A percentile compares a stretch with the other conserved stretches of the same genome.
Conservation (phyloP, 2,888 invertebrate genomes). For the Branchellion lobata region DNA sequence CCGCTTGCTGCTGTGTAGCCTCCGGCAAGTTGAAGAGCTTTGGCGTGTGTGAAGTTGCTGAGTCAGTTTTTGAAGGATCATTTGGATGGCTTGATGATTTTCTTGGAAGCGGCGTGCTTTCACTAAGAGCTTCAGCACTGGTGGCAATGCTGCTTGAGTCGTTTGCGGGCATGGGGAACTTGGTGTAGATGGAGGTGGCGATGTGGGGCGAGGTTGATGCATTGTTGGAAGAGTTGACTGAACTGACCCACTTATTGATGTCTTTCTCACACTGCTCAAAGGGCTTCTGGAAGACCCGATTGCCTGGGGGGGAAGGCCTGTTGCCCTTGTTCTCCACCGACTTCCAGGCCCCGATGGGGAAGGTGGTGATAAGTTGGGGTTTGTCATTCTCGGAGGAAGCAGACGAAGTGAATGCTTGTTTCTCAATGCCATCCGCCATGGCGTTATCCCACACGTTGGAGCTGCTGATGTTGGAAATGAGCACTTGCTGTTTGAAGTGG, state of each 20-base stretch:
- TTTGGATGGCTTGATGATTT: not conserved
- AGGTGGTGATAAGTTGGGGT: constrained; percentile 43
- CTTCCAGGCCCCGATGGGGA: constrained; percentile 46
- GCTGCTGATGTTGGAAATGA: not conserved
- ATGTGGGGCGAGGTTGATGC: not conserved
- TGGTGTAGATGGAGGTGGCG: not conserved
- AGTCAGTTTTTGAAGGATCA: not conserved
- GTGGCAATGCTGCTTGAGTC: not conserved
- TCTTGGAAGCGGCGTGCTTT: not conserved
- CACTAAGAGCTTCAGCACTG: not conserved
- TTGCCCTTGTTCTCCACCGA: constrained; percentile 21
- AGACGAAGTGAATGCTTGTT: not conserved
- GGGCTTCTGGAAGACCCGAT: constrained; percentile 7
- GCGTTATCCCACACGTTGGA: constrained; percentile 48
- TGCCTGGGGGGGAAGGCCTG: constrained; percentile 7
- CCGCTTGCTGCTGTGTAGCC: not conserved
- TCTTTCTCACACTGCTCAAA: not conserved
- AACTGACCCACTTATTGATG: not conserved
- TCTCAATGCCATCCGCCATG: constrained; percentile 49
- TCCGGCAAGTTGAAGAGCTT: constrained; percentile 24
- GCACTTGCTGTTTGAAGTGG: not conserved
- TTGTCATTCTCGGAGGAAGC: constrained; percentile 14
- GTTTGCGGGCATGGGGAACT: not conserved
- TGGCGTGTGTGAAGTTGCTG: not conserved
- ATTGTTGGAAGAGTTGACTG: not conserved